Percentiles rank a stretch among this genome's conserved stretches.
These are phyloP conservation scores for Dexiosoma caninum DNA, from an alignment of 2,888 invertebrate species.

Conservation along the genomic window DNA sequence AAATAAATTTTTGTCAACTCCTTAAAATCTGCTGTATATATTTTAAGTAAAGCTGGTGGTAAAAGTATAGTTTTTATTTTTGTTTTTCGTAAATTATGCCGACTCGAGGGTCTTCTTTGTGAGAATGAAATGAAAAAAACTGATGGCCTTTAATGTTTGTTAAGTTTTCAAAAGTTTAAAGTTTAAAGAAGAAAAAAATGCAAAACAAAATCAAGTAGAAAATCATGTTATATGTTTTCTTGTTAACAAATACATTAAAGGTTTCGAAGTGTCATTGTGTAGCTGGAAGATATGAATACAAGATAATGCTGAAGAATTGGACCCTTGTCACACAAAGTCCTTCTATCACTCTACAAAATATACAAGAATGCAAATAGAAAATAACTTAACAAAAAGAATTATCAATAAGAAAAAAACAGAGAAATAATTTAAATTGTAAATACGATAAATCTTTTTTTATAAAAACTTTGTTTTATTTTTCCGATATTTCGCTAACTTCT, in stretches of 20 bases:
- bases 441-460: no score
- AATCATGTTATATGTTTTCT: slow-evolving; percentile 28
- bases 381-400: no score
- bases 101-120: background rate
- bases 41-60: background rate
- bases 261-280: slow-evolving; percentile 41
- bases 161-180: background rate
- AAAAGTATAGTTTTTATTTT: slow-evolving; percentile 17
- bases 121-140: background rate
- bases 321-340: slow-evolving; percentile 8
- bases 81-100: slow-evolving; percentile 41
- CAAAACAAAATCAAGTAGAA: background rate
- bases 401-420: background rate
- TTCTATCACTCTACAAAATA: background rate
- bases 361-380: slow-evolving; percentile 33
- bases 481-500: no score
- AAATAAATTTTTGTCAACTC: slow-evolving; percentile 31
- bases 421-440: no score
- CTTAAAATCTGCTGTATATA: slow-evolving; percentile 35
- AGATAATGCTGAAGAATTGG: background rate
- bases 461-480: no score
- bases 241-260: slow-evolving; percentile 26
- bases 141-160: slow-evolving; percentile 3
- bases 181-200: background rate
- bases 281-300: background rate